Evolutionary conservation across 2,113 vertebrate species (phyloP).

Genomic region (Cisticola juncidis): DNA sequence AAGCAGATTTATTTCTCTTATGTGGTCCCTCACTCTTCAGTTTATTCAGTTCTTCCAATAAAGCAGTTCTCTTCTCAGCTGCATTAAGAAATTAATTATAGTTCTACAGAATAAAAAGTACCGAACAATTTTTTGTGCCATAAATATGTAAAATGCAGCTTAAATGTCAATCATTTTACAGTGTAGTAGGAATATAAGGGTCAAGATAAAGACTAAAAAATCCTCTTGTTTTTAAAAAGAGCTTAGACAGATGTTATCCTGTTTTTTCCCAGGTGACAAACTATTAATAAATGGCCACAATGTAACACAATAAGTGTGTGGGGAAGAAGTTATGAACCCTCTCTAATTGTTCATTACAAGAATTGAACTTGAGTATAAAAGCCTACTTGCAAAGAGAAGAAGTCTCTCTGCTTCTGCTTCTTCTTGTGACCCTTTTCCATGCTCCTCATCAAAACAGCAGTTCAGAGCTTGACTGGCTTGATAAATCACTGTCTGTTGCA

Average conservation of each 20-base stretch:
- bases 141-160: background rate
- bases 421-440: constrained; percentile 92
- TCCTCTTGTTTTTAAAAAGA: background rate
- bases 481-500: constrained; percentile 95
- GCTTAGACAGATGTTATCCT: background rate
- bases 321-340: background rate
- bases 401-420: constrained; percentile 95
- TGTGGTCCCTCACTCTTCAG: constrained; percentile 81
- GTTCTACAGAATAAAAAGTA: background rate
- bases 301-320: background rate
- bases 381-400: constrained; percentile 91
- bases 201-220: background rate
- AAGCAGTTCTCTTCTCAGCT: constrained; percentile 87
- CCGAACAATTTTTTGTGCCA: background rate
- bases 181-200: background rate
- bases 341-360: background rate
- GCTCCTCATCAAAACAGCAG: constrained; percentile 95
- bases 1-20: constrained; percentile 64
- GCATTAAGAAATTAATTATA: background rate
- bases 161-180: background rate
- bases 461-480: constrained; percentile 97
- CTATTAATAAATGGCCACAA: background rate
- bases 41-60: constrained; percentile 85
- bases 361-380: background rate
- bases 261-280: background rate